phyloP scores from a whole-genome alignment of 2,888 invertebrate species.

The Seira musarum region DNA sequence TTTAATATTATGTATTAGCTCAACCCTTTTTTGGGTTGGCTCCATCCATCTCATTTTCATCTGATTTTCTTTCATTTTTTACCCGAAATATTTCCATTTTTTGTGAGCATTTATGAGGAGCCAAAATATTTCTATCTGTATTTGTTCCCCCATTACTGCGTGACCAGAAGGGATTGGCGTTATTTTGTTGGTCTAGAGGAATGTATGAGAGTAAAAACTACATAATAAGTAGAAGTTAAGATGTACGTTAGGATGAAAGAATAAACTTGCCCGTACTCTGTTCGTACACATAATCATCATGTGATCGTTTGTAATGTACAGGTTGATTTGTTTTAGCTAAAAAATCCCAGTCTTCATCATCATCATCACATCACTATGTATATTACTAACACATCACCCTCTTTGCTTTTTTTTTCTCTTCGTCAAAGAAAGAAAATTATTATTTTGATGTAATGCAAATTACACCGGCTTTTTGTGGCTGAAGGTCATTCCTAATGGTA shows the following conservation, averaged over 20 bases:
- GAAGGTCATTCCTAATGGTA: conserved; percentile 54
- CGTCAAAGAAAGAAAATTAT: conserved; percentile 11
- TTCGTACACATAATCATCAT: neutral
- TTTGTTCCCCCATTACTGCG: neutral
- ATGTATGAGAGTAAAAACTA: neutral
- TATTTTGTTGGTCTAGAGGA: too few species aligned
- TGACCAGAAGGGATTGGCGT: conserved; percentile 18
- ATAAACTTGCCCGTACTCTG: neutral
- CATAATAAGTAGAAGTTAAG: neutral
- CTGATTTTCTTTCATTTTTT: conserved; percentile 5
- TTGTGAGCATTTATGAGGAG: neutral
- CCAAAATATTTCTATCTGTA: conserved; percentile 9
- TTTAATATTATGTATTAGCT: conserved; percentile 5
- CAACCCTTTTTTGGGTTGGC: conserved; percentile 42
- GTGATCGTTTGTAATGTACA: neutral
- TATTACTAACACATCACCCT: too few species aligned
- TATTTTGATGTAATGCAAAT: conserved; percentile 48
- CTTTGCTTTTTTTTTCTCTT: too few species aligned
- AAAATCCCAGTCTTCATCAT: conserved; percentile 8
- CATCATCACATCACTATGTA: too few species aligned
- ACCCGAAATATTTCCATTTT: neutral
- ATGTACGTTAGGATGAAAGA: neutral
- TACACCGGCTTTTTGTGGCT: conserved; percentile 56
- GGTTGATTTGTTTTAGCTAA: neutral
- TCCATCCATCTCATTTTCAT: conserved; percentile 10